Evolutionary conservation across 2,888 invertebrate genomes (phyloP).

Genomic region (Melolontha melolontha): DNA sequence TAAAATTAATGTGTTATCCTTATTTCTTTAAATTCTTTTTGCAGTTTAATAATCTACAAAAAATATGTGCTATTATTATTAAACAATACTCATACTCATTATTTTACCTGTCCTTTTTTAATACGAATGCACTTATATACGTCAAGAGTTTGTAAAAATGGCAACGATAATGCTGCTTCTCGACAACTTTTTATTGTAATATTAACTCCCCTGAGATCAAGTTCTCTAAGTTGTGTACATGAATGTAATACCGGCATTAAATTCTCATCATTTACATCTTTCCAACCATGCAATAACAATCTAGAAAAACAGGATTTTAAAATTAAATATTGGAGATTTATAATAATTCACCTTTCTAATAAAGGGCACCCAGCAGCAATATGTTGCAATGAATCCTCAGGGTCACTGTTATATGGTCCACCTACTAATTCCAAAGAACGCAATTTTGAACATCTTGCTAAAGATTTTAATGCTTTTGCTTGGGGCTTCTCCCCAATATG

Average conservation of each 20-base stretch:
- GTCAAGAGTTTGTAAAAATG: conserved; percentile 53
- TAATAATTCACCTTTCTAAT: conserved; percentile 52
- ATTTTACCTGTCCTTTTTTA: conserved; percentile 54
- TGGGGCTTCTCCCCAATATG: conserved; percentile 54
- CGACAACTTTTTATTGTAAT: conserved; percentile 57
- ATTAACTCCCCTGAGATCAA: conserved; percentile 54
- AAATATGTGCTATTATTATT: conserved; percentile 8
- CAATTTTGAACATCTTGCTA: conserved; percentile 55
- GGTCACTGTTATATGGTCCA: conserved; percentile 54
- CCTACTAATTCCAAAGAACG: conserved; percentile 52
- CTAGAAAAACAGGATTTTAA: conserved; percentile 46
- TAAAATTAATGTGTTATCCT: conserved; percentile 34
- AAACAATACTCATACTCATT: neutral
- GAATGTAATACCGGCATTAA: conserved; percentile 55
- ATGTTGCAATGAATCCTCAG: conserved; percentile 56
- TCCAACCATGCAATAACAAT: conserved; percentile 56
- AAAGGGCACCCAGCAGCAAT: conserved; percentile 56
- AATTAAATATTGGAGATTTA: neutral
- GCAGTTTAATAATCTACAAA: conserved; percentile 50
- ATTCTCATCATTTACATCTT: conserved; percentile 56
- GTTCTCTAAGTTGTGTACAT: conserved; percentile 53
- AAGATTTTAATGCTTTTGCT: conserved; percentile 53
- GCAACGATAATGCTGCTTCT: conserved; percentile 55
- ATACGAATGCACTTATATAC: conserved; percentile 55
- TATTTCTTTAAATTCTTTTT: conserved; percentile 51